Base-by-base conservation (phyloP, 1,140 invertebrate genomes). In the Panagrolaimus sp. region DNA sequence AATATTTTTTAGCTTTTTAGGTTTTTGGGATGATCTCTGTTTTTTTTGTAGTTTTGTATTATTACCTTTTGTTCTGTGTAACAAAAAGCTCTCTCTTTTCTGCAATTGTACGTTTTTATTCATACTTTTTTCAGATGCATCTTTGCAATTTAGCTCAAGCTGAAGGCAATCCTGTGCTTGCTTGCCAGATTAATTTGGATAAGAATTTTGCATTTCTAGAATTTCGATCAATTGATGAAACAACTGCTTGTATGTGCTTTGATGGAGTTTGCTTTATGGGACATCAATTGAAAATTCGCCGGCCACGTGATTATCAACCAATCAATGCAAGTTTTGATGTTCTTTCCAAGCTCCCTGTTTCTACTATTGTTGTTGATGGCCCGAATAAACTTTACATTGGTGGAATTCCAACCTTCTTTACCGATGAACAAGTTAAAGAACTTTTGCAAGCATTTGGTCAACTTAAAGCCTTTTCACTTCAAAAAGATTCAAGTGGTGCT, bases 121-220 rank as follows among this genome's bases (percentile, higher is more conserved):
- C 32, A 4, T 38, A 7, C 32, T 38, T 38, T 38, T 38, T 38
- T 38, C 32, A 38, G 32, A 98, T 99, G 96, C 94, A 97, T 86
- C 87, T 97, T 28, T 94, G 93, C 79, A 94, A 94, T 47, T 87
- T 99, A 75, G 93, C 95, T 3, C 96, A 98, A 86, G 94, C 94
- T 21, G 93, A 94, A 62, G 96, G 96, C 62, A 97, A 96, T 86
- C 96, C 96, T 7, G 93, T 99, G 26, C 87, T 99, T 55, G 95
- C 96, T 28, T 98, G 96, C 84, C 96, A 99, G 85, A 94, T 95
- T 52, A 99, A 99, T 88, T 88, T 98, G 83, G 96, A 99, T 85
- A 99, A 99, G 86, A 99, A 99, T 86, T 99, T 99, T 89, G 96
- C 96, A 79, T 99, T 99, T 86, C 88, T 99, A 71, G 96, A 91